Evolutionary conservation across 2,888 invertebrate species (phyloP), one percentile per base, ranked within the genome.

Genomic region (Lepidonotus clava): DNA sequence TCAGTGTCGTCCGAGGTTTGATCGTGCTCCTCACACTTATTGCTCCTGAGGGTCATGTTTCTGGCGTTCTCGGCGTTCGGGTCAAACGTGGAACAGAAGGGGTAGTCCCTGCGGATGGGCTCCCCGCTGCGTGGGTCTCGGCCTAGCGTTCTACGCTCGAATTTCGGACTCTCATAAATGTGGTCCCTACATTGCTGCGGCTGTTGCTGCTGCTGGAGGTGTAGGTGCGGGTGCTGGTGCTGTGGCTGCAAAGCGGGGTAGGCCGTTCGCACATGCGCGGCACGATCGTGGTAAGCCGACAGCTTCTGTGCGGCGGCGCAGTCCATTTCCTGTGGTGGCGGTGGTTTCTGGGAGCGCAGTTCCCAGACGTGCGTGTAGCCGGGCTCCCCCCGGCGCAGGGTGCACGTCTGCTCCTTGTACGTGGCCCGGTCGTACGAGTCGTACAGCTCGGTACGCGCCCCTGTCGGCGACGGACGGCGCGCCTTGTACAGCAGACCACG

Each of bases 101-200:
- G 66, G 41, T 41, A 66, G 66, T 66, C 38, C 24, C 24, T 38
- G 21, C 84, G 38, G 41, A 66, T 41, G 36, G 24, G 46, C 28
- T 24, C 61, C 14, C 66, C 84, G 34, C 84, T 66, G 24, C 56
- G 41, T 32, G 66, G 61, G 40, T 80, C 80, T 24, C 80, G 24
- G 28, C 80, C 80, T 14, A 80, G 51, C 84, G 66, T 66, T 66
- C 84, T 66, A 6, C 66, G 66, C 36, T 85, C 85, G 34, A 85
- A 85, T 51, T 85, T 85, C 66, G 85, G 85, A 71, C 85, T 85
- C 85, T 85, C 85, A 46, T 85, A 85, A 51, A 85, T 85, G 85
- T 85, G 85, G 76, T 85, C 85, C 32, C 46, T 41, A 41, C 51
- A 51, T 2, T 28, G 67, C 0, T 28, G 53, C 34, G 38, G 41